phyloP scores from a whole-genome alignment of 2,113 vertebrate genomes.

The Eclectus roratus region DNA sequence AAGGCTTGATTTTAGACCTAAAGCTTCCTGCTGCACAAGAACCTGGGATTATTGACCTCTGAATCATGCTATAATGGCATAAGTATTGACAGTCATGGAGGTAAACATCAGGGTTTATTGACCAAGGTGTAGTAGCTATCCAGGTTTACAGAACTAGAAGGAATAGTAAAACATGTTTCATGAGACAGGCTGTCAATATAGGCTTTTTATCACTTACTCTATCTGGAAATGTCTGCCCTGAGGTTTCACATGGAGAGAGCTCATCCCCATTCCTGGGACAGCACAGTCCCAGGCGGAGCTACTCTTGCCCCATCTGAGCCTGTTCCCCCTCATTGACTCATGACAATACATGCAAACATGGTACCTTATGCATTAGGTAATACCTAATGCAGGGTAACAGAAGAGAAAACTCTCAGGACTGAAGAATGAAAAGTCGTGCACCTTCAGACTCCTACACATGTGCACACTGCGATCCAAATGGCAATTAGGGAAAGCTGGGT shows the following conservation, averaged over 20 bases:
- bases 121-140: background rate
- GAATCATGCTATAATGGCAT: background rate
- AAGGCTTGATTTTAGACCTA: background rate
- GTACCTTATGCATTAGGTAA: background rate
- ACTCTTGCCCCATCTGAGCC: background rate
- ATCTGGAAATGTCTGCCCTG: background rate
- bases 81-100: background rate
- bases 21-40: background rate
- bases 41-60: background rate
- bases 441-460: fast-evolving
- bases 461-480: background rate
- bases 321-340: background rate
- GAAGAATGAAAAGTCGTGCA: fast-evolving
- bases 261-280: background rate
- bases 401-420: background rate
- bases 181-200: background rate
- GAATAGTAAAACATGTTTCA: background rate
- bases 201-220: background rate
- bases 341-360: background rate
- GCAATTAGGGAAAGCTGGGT: background rate
- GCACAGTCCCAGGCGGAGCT: too few species aligned
- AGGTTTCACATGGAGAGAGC: fast-evolving
- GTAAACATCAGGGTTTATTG: constrained; percentile 3
- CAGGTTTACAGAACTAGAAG: background rate
- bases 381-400: background rate